A percentile compares a stretch with the other conserved stretches of the same genome.
phyloP scores from a whole-genome alignment of 2,797 vertebrate species.

The Dendrocincla tyrannina region DNA sequence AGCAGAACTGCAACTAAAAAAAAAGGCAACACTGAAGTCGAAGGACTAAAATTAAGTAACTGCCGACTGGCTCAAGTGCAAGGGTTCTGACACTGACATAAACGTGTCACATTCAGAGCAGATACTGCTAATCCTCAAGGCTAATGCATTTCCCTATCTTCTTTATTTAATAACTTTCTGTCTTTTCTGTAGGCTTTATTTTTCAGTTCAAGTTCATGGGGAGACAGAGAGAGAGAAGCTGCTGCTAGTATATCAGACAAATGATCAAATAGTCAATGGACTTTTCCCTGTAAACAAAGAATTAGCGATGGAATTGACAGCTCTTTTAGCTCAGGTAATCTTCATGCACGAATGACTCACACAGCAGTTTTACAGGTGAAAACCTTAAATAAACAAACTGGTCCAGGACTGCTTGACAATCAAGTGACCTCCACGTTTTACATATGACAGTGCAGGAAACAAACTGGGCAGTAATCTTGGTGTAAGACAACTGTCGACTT shows the following conservation, averaged over 20 bases:
- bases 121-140: conserved; percentile 11
- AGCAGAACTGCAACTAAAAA: background rate
- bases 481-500: background rate
- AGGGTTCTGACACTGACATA: background rate
- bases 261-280: conserved; percentile 89
- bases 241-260: conserved; percentile 93
- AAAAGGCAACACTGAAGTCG: background rate
- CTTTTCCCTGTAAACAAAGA: conserved; percentile 98
- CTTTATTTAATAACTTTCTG: conserved; percentile 34
- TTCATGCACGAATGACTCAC: background rate
- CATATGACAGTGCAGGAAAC: background rate
- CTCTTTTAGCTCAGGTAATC: conserved; percentile 93
- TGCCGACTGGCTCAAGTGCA: background rate
- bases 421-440: background rate
- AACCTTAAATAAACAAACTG: background rate
- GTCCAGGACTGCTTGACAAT: background rate
- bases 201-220: conserved; percentile 88
- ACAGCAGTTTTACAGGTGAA: background rate
- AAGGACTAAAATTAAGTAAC: background rate
- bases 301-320: conserved; percentile 93
- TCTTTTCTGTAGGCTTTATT: conserved; percentile 87
- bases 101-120: background rate
- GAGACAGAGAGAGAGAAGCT: conserved; percentile 94
- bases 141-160: conserved; percentile 12
- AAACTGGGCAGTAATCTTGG: background rate